Percentiles rank a stretch among this genome's conserved stretches.
These are phyloP conservation scores for Gari tellinella DNA, from an alignment of 2,888 invertebrate genomes.

Conservation along the genomic window DNA sequence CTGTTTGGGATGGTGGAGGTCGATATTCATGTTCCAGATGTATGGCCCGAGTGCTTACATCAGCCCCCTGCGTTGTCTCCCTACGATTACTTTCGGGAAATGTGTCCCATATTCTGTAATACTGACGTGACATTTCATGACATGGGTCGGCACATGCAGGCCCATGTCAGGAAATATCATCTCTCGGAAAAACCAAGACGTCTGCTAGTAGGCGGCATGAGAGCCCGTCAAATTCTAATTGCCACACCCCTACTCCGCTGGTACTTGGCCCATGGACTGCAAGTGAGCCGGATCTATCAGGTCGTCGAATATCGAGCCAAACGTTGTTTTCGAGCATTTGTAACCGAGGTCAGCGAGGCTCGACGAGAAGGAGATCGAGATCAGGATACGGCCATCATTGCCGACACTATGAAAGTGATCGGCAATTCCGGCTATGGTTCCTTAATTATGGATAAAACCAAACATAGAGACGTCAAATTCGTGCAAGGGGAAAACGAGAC, in stretches of 20 bases:
- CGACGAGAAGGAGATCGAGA: not conserved
- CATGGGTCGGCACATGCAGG: not conserved
- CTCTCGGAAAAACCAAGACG: constrained; percentile 4
- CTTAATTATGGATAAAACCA: not conserved
- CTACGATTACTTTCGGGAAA: constrained; percentile 3
- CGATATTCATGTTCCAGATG: constrained; percentile 8
- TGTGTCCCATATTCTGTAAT: constrained; percentile 9
- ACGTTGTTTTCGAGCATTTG: not conserved
- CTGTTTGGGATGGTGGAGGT: constrained; percentile 13
- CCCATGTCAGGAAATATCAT: not conserved
- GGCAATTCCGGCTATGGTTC: not conserved
- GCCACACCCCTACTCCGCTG: not conserved
- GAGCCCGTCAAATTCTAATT: not conserved
- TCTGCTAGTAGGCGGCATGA: constrained; percentile 1
- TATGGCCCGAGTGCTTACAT: not conserved
- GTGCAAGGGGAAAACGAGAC: not conserved
- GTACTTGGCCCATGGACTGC: constrained; percentile 1
- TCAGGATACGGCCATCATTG: not conserved
- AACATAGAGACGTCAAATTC: constrained; percentile 1
- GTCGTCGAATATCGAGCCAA: not conserved
- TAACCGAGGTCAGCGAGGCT: constrained; percentile 1
- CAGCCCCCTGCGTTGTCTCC: not conserved
- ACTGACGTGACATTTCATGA: not conserved
- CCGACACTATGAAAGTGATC: constrained; percentile 9
- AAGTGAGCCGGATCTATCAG: not conserved